Base-by-base conservation (phyloP, 2,888 invertebrate genomes). In the Plagodis pulveraria region DNA sequence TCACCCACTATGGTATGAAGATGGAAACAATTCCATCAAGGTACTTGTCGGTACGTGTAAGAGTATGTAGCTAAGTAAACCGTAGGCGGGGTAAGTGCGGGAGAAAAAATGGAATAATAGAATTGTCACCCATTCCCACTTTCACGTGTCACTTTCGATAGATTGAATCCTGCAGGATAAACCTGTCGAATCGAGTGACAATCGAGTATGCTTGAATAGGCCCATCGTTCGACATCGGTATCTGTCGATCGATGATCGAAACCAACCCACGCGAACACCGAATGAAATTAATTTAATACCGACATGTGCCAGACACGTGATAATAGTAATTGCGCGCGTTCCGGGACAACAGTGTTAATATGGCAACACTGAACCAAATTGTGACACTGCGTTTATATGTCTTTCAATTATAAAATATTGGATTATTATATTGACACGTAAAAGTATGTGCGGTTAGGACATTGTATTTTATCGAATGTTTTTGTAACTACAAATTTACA, bases 321-420 rank as follows among this genome's bases (percentile, higher is more conserved):
- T 80, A 77, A 76, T 78, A 70, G 70, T 76, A 73, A 80, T 74
- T 67, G 73, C 66, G 62, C 69, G 65, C 66, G 65, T 64, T 66
- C 54, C 58, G 56, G 63, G 58, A 58, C 63, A 56, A 60, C 58
- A 53, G 66, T 65, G 59, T 67, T 69, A 71, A 69, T 69, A 71
- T 67, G 65, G 56, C 52, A 58, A 56, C 58, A 58, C 55, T 36
- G 51, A 51, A 38, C 53, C 44, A 53, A 58, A 62, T 60, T 62
- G 53, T 58, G 42, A 61, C 56, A 41, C 49, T 51, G 41, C 36
- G 42, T 46, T 45, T 42, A 46, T 42, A 50, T 53, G 33, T 41
- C 35, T 51, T 47, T 51, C 34, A 69, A 63, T 64, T 57, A n/a
- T n/a, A 65, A 62, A 67, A 65, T 66, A 55, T 9, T 40, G 10